Evolutionary conservation across 2,888 invertebrate species (phyloP).

Genomic region (Microctonus hyperodae): DNA sequence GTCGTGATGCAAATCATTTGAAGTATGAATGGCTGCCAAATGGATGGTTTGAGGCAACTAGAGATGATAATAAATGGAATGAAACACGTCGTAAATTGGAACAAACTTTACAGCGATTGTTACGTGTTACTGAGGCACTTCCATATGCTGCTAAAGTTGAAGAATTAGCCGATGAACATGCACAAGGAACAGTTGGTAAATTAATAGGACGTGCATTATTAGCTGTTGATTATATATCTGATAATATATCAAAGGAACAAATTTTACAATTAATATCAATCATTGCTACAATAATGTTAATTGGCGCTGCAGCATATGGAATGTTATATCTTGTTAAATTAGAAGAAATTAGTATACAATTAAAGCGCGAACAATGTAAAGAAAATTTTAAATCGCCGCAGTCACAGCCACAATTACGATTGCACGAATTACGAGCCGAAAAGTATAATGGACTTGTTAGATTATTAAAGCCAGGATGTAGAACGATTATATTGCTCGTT

Average conservation of each 20-base stretch:
- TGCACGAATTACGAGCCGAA: conserved; percentile 93
- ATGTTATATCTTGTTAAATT: conserved; percentile 82
- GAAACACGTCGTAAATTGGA: conserved; percentile 78
- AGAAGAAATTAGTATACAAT: conserved; percentile 69
- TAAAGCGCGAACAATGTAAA: conserved; percentile 62
- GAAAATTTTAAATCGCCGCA: conserved; percentile 63
- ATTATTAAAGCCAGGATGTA: conserved; percentile 91
- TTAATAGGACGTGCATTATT: conserved; percentile 72
- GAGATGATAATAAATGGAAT: conserved; percentile 69
- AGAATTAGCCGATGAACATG: conserved; percentile 60
- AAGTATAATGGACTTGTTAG: conserved; percentile 95
- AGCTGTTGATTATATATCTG: conserved; percentile 75
- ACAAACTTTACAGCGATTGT: conserved; percentile 73
- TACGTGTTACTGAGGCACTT: conserved; percentile 77
- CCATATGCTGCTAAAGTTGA: conserved; percentile 80
- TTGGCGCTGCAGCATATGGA: conserved; percentile 80
- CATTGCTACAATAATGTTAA: conserved; percentile 78
- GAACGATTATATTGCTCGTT: conserved; percentile 89
- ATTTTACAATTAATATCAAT: conserved; percentile 81
- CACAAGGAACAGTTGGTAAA: conserved; percentile 72
- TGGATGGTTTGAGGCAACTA: conserved; percentile 67
- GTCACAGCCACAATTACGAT: conserved; percentile 72
- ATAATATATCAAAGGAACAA: conserved; percentile 78
- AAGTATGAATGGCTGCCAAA: conserved; percentile 90
- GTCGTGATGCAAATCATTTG: conserved; percentile 82